A percentile compares a stretch with the other conserved stretches of the same genome.
phyloP scores from a whole-genome alignment of 2,797 vertebrate species.

The Rhinoraja longicauda region DNA sequence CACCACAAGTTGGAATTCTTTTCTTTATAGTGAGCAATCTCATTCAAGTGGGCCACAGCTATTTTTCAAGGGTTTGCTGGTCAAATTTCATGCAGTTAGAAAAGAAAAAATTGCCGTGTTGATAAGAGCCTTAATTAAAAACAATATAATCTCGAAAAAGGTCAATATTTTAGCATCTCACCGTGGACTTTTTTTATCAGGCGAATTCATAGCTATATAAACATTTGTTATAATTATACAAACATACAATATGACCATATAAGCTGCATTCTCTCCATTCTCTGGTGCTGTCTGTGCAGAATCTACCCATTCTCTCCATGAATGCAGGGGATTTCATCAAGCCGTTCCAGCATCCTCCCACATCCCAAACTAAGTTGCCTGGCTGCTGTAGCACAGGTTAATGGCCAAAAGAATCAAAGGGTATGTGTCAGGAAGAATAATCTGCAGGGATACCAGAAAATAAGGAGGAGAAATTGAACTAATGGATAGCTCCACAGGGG shows the following conservation, averaged over 20 bases:
- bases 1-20: neutral
- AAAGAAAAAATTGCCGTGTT: neutral
- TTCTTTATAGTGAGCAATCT: neutral
- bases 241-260: neutral
- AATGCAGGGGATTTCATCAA: too few species aligned
- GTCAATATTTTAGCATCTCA: neutral
- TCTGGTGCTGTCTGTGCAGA: too few species aligned
- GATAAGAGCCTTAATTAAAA: neutral
- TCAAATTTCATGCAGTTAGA: neutral
- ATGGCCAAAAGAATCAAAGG: too few species aligned
- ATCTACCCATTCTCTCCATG: too few species aligned
- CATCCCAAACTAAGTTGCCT: too few species aligned
- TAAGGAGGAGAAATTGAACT: too few species aligned
- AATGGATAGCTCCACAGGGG: too few species aligned
- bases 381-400: too few species aligned
- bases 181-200: neutral
- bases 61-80: neutral
- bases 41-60: neutral
- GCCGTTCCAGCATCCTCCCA: too few species aligned
- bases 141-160: neutral
- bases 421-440: too few species aligned
- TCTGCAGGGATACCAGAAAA: too few species aligned
- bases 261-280: neutral
- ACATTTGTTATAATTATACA: neutral
- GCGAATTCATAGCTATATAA: neutral